A percentile compares a stretch with the other conserved stretches of the same genome.
These are phyloP conservation scores for Mantis religiosa DNA, from an alignment of 2,888 invertebrate genomes.

Conservation along the genomic window DNA sequence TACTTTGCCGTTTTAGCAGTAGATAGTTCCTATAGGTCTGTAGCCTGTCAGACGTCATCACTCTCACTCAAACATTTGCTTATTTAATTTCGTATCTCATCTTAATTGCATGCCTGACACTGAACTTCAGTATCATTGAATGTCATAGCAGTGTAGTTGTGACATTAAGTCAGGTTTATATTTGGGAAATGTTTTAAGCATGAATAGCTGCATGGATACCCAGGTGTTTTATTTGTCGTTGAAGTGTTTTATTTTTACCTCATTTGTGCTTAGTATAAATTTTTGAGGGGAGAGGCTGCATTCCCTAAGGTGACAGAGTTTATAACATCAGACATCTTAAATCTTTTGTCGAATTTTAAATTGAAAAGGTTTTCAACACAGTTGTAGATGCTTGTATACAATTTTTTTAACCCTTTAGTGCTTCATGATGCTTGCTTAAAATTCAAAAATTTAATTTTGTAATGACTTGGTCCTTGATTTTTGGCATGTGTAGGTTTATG, in stretches of 20 bases:
- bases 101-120: too few species aligned
- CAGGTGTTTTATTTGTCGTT: too few species aligned
- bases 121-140: too few species aligned
- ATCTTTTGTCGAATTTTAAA: neutral
- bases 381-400: neutral
- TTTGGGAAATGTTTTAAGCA: neutral
- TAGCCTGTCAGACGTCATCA: constrained; percentile 29
- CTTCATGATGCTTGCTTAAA: neutral
- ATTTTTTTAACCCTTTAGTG: neutral
- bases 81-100: too few species aligned
- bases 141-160: too few species aligned
- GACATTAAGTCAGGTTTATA: neutral
- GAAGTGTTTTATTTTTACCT: neutral
- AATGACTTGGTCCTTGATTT: neutral
- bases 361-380: neutral
- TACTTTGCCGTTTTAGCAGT: constrained; percentile 3
- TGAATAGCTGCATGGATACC: too few species aligned
- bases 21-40: constrained; percentile 10
- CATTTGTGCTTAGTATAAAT: neutral
- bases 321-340: neutral
- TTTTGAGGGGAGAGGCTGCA: neutral
- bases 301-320: neutral
- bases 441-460: neutral
- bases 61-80: neutral
- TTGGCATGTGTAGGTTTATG: neutral